Base-by-base conservation (phyloP, 2,888 invertebrate genomes). In the Epirrhoe alternata region DNA sequence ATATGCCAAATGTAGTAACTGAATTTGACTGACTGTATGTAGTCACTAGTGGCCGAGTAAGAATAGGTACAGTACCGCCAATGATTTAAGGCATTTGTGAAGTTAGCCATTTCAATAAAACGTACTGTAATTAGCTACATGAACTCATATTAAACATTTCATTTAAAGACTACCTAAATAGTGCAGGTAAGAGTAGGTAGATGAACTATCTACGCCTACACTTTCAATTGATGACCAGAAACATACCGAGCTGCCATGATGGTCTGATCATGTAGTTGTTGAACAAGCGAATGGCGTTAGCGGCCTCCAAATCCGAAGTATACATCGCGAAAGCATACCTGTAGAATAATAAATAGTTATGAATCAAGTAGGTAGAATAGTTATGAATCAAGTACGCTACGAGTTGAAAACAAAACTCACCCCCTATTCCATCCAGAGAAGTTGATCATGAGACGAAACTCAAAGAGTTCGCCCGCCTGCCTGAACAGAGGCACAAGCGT, bases 391-490 rank as follows among this genome's bases (percentile, higher is more conserved):
- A 24, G 1, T 24, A n/a, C 35, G 6, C 35, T 35, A 35, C 5
- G 1, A 10, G 35, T 8, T 35, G 10, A 42, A 42, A 42, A 4
- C 42, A 5, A 24, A 49, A 65, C 85, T 94, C 64, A 97, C 77
- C 97, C 97, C 66, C 97, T 89, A 81, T 96, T 97, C 72, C 94
- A 93, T 0, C 96, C 96, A 10, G 94, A 94, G 79, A 95, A 96
- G 77, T 96, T 95, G 94, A 97, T 96, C 97, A 97, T 96, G 17
- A 97, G 89, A 0, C 97, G 91, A 68, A 97, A 93, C 85, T 97
- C 96, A 81, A 95, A 96, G 47, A 97, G 93, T 68, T 93, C 92
- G 0, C 97, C 97, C 0, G 93, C 89, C 83, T 89, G 88, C 42
- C 86, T 82, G 72, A 94, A 92, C 69, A 95, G 82, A 8, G 95